Conservation (phyloP, 2,888 invertebrate species). For the Brachynemurus nebulosus region DNA sequence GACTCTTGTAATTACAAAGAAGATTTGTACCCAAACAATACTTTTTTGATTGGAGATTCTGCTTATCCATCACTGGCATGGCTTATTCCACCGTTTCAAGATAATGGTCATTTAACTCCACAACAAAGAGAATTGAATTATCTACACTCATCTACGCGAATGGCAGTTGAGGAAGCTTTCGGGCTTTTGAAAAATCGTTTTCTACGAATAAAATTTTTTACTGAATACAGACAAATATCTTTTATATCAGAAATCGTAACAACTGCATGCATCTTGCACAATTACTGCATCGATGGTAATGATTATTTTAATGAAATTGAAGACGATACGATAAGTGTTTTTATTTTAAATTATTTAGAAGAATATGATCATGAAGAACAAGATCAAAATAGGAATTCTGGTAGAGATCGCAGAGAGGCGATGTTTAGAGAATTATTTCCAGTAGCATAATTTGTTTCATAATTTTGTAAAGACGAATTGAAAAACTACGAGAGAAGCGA, state of each 20-base stretch:
- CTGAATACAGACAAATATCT: slow-evolving; percentile 12
- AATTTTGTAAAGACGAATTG: background rate
- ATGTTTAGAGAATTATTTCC: slow-evolving; percentile 10
- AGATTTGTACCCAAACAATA: slow-evolving; percentile 11
- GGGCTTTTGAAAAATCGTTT: slow-evolving; percentile 14
- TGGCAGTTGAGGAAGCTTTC: slow-evolving; percentile 13
- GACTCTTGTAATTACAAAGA: slow-evolving; percentile 6
- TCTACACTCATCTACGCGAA: slow-evolving; percentile 13
- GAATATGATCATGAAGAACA: slow-evolving; percentile 2
- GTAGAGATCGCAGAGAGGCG: slow-evolving; percentile 8
- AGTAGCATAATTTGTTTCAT: background rate
- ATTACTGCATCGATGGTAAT: slow-evolving; percentile 11
- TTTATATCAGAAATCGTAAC: slow-evolving; percentile 13
- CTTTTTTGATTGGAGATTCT: slow-evolving; percentile 17
- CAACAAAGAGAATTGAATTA: slow-evolving; percentile 14
- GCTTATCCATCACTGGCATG: slow-evolving; percentile 16
- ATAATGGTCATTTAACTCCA: slow-evolving; percentile 12
- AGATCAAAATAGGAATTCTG: background rate
- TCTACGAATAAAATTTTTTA: slow-evolving; percentile 13
- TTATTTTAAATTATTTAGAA: background rate
- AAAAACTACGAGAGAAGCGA: background rate
- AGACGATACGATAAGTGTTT: slow-evolving; percentile 4
- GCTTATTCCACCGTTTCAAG: slow-evolving; percentile 14
- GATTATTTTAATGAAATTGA: slow-evolving; percentile 10
- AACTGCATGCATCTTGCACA: slow-evolving; percentile 13